These are phyloP conservation scores for Cremastobaeus sp. DNA, from an alignment of 2,888 invertebrate genomes.

Conservation along the genomic window DNA sequence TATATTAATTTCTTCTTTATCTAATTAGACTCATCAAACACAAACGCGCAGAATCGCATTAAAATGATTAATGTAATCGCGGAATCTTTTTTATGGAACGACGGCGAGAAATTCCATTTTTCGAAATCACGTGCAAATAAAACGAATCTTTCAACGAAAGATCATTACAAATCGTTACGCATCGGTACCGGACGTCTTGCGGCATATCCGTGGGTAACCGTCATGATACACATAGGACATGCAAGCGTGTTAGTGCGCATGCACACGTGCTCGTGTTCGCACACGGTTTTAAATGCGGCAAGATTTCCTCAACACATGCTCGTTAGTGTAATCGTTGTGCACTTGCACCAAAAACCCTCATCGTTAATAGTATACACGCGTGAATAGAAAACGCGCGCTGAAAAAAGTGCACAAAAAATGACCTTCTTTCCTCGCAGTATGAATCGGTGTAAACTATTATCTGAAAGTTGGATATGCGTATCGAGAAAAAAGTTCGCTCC, in stretches of 20 bases:
- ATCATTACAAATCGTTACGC: constrained; percentile 52
- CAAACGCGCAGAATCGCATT: not conserved
- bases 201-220: constrained; percentile 45
- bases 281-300: constrained; percentile 1
- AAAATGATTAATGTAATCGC: constrained; percentile 8
- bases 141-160: constrained; percentile 47
- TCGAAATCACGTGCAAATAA: constrained; percentile 45
- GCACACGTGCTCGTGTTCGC: constrained; percentile 5
- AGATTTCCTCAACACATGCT: constrained; percentile 45
- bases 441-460: not conserved
- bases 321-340: constrained; percentile 30
- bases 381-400: constrained; percentile 29
- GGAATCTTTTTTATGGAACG: constrained; percentile 7
- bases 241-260: constrained; percentile 33
- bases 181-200: constrained; percentile 54
- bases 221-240: constrained; percentile 47
- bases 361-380: constrained; percentile 27
- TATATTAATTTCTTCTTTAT: constrained; percentile 8
- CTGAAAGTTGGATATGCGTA: constrained; percentile 12
- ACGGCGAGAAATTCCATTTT: constrained; percentile 24
- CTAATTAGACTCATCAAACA: not conserved
- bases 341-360: constrained; percentile 34
- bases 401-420: constrained; percentile 36
- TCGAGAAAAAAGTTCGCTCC: not conserved
- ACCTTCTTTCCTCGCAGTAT: constrained; percentile 31